Evolutionary conservation across 2,888 invertebrate species (phyloP).

Genomic region (Lasioglossum calceatum): DNA sequence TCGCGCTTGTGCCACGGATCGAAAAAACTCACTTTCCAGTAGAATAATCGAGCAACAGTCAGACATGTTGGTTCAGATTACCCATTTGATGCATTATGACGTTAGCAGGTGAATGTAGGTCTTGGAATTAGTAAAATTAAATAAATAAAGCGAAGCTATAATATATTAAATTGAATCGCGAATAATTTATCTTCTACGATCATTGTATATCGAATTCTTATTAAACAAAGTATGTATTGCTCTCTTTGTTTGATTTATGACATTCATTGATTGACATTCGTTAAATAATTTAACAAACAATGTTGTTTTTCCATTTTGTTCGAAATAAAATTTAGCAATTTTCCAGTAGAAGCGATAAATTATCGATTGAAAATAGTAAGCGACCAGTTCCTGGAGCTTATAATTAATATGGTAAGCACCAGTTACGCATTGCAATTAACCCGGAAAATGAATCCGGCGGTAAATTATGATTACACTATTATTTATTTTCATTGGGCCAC

Average conservation of each 20-base stretch:
- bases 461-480: constrained; percentile 1
- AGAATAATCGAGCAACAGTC: background rate
- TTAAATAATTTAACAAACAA: background rate
- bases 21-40: background rate
- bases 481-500: background rate
- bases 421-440: background rate
- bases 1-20: background rate
- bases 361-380: background rate
- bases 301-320: background rate
- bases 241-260: background rate
- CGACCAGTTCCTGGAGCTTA: background rate
- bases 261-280: background rate
- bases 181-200: background rate
- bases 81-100: background rate
- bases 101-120: background rate
- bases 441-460: background rate
- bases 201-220: background rate
- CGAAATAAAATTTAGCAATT: background rate
- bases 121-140: background rate
- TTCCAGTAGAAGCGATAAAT: background rate
- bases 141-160: background rate
- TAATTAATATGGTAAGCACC: background rate
- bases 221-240: background rate
- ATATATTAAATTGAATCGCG: background rate
- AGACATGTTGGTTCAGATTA: background rate